Percentiles rank a stretch among this genome's conserved stretches.
phyloP scores from a whole-genome alignment of 2,113 vertebrate genomes.

The Nycticebus coucang region DNA sequence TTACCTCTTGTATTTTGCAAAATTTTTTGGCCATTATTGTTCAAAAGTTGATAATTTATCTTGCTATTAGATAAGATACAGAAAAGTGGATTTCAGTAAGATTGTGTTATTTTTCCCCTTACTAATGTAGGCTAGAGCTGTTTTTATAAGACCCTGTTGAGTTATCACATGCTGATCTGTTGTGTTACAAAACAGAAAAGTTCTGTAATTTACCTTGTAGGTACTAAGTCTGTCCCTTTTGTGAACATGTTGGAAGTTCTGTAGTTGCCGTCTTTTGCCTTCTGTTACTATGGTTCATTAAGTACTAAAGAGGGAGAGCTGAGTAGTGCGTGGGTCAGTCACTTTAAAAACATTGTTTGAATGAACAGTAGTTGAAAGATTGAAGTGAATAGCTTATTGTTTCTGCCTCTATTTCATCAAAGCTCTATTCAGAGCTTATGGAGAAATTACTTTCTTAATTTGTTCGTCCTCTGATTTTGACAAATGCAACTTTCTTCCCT shows the following conservation, averaged over 20 bases:
- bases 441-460: constrained; percentile 21
- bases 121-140: not conserved
- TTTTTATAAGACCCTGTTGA: not conserved
- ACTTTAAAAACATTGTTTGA: not conserved
- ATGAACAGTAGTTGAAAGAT: not conserved
- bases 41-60: not conserved
- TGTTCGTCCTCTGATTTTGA: constrained; percentile 12
- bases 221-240: not conserved
- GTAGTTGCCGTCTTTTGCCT: not conserved
- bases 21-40: not conserved
- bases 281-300: not conserved
- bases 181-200: not conserved
- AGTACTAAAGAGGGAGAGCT: not conserved
- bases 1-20: not conserved
- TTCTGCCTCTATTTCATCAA: constrained; percentile 11
- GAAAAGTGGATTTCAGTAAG: constrained; percentile 3
- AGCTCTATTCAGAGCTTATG: constrained; percentile 18
- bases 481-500: not conserved
- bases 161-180: not conserved
- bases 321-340: not conserved
- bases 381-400: not conserved
- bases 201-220: not conserved
- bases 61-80: constrained; percentile 6
- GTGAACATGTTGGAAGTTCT: not conserved
- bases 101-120: not conserved